Base-by-base conservation (phyloP, 2,888 invertebrate genomes). In the Philopedon plagiatum region DNA sequence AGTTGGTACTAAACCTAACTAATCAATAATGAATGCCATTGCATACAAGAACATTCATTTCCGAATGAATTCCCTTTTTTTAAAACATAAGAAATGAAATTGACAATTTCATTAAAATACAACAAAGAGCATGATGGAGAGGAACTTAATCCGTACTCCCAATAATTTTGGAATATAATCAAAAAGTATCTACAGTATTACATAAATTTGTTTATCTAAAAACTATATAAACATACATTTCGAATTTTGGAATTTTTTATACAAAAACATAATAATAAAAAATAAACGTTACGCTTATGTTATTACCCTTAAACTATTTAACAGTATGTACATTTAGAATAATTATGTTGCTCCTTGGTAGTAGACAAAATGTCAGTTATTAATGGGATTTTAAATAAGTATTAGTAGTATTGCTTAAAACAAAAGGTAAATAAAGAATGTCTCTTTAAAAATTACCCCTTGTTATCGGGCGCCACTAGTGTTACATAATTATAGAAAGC, bases 271-370 rank as follows among this genome's bases (percentile, higher is more conserved):
- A 69, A 64, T 44, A 61, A 70, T 65, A 66, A 66, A 74, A 74
- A 73, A 64, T 18, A 65, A 56, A 18, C 29, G 51, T 65, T 67
- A 66, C 60, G 54, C 71, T 71, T 74, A 74, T 19, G 39, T 62
- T 51, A 41, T 64, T 32, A 54, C 56, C 64, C 81, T 82, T 83
- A 75, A 72, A 78, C 83, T 86, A 86, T 86, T 83, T 87, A 87
- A 87, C 87, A 87, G 86, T 87, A 87, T 87, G 85, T 87, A 87
- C 87, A 87, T 87, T 87, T 87, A 87, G 87, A 87, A 87, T 87
- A 85, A 87, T 86, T 81, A 84, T 84, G 80, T 77, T 75, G 76
- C 75, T 71, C 67, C 71, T 70, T 69, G 32, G 37, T 65, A 21
- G 51, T 46, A 39, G 57, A 54, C 32, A 26, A 57, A 56, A 61